Evolutionary conservation across 2,113 vertebrate species (phyloP).

Genomic region (Dendrocopos noguchii): DNA sequence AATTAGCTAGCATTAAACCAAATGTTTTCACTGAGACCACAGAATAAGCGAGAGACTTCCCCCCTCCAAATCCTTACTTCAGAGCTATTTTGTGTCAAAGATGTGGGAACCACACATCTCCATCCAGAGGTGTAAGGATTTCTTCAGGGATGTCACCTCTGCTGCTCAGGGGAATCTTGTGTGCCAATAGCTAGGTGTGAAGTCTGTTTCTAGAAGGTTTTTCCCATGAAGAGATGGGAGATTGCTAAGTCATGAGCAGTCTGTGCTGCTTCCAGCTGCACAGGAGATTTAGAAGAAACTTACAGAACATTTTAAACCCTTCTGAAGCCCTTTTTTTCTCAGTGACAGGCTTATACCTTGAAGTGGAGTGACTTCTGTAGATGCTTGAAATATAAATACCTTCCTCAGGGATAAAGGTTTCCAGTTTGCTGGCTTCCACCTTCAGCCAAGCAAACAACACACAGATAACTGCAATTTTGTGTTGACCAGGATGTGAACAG

Average conservation of each 20-base stretch:
- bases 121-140: accelerated
- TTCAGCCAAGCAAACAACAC: background rate
- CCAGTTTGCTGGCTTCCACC: background rate
- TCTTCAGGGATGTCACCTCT: background rate
- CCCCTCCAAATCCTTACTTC: accelerated
- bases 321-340: background rate
- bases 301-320: background rate
- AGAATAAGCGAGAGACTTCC: accelerated
- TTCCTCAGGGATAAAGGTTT: background rate
- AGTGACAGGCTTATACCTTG: background rate
- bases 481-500: background rate
- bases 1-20: too few species aligned
- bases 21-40: accelerated
- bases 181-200: too few species aligned
- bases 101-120: accelerated
- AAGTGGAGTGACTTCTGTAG: accelerated
- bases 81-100: background rate
- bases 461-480: accelerated
- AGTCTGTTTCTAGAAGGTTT: background rate
- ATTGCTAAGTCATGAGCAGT: background rate
- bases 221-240: background rate
- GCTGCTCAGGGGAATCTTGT: background rate
- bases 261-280: background rate
- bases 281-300: background rate
- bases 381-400: accelerated